A percentile compares a stretch with the other conserved stretches of the same genome.
Conservation (phyloP, 2,797 vertebrate species). For the Sebastes vulpes region DNA sequence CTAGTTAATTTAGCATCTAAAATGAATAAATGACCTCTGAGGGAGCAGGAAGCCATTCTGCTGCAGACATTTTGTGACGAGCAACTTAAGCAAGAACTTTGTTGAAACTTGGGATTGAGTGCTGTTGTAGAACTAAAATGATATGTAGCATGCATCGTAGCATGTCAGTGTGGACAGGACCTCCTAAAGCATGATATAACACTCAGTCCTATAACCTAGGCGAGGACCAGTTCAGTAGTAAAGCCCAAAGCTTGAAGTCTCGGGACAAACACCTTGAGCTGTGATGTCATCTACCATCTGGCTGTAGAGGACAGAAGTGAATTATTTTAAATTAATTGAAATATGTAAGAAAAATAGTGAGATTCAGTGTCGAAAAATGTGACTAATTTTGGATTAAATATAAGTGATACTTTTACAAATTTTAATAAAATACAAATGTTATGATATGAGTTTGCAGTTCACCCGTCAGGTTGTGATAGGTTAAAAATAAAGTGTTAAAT, state of each 20-base stretch:
- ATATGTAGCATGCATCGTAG: background rate
- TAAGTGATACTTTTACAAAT: background rate
- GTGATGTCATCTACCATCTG: background rate
- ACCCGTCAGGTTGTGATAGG: background rate
- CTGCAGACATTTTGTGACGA: background rate
- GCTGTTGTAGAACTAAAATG: background rate
- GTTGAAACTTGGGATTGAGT: background rate
- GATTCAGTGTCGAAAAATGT: background rate
- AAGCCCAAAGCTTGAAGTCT: background rate
- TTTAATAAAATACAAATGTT: background rate
- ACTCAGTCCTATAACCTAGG: background rate
- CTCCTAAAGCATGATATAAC: constrained; percentile 1
- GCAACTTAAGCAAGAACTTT: background rate
- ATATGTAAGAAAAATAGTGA: background rate
- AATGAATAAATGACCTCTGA: background rate
- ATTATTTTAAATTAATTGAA: background rate
- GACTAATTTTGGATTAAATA: background rate
- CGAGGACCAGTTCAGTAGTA: background rate
- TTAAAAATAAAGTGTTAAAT: background rate
- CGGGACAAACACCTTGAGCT: background rate
- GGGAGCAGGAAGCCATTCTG: background rate
- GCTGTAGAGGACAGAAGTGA: background rate
- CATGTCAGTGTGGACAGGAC: background rate
- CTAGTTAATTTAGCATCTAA: background rate
- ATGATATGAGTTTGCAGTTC: background rate